These are phyloP conservation scores for Hipposideros larvatus DNA, from an alignment of 2,797 vertebrate species.

Conservation along the genomic window DNA sequence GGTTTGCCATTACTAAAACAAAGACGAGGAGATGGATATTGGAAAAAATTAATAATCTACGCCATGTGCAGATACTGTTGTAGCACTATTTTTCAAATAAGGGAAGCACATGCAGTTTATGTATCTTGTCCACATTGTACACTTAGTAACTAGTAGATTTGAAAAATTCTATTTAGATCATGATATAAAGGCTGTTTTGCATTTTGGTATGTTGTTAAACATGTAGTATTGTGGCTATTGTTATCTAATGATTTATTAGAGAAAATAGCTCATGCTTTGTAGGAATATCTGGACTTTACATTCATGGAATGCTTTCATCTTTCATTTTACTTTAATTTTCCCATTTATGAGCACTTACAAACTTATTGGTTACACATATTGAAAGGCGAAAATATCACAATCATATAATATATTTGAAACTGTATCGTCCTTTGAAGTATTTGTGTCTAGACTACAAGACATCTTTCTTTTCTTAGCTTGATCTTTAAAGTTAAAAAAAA, in stretches of 20 bases:
- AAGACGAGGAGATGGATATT: neutral
- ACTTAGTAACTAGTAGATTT: neutral
- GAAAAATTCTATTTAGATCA: neutral
- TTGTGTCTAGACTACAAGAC: neutral
- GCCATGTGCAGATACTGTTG: neutral
- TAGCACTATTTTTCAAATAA: neutral
- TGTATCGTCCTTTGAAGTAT: neutral
- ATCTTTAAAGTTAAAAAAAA: neutral
- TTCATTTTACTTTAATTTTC: conserved; percentile 39
- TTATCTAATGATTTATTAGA: neutral
- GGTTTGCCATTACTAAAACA: neutral
- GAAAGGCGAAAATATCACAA: neutral
- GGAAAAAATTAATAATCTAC: neutral
- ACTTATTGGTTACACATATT: neutral
- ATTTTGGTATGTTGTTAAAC: conserved; percentile 4
- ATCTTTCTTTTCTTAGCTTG: neutral
- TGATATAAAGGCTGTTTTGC: neutral
- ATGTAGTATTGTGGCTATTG: neutral
- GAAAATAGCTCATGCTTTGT: neutral
- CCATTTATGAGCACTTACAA: neutral
- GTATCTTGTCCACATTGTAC: neutral
- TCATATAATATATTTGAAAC: neutral
- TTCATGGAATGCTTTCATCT: neutral
- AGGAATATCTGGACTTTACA: neutral
- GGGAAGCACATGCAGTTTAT: neutral